phyloP scores from a whole-genome alignment of 2,888 invertebrate species.

The Encarsia formosa region DNA sequence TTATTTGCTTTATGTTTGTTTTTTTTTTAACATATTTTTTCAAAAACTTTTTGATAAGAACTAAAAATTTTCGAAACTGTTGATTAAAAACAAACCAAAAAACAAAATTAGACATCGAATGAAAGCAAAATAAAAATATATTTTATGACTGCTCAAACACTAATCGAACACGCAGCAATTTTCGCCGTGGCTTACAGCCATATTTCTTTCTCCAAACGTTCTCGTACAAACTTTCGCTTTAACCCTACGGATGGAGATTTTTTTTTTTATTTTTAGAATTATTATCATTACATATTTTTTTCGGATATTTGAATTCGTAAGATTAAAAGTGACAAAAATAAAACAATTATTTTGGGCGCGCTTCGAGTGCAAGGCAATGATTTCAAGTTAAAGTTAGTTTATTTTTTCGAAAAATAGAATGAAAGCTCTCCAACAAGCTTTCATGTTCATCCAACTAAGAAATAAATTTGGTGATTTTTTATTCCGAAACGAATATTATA shows the following conservation, averaged over 20 bases:
- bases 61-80: no score
- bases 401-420: conserved; percentile 16
- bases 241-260: conserved; percentile 6
- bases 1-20: no score
- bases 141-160: background rate
- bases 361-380: conserved; percentile 16
- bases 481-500: conserved; percentile 4
- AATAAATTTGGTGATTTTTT: no score
- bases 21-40: no score
- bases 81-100: no score
- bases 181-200: conserved; percentile 40
- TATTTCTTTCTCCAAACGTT: conserved; percentile 30
- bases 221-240: conserved; percentile 4
- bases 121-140: background rate
- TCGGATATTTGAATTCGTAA: conserved; percentile 7
- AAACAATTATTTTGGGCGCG: conserved; percentile 9
- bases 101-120: background rate
- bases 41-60: no score
- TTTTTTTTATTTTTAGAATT: conserved; percentile 9
- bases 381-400: conserved; percentile 13
- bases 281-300: conserved; percentile 9
- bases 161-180: conserved; percentile 20
- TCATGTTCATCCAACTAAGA: no score
- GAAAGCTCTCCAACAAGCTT: no score
- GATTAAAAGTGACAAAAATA: conserved; percentile 17